Percentiles rank a stretch among this genome's conserved stretches.
Conservation (phyloP, 2,797 vertebrate species). For the Myripristis jacobus region DNA sequence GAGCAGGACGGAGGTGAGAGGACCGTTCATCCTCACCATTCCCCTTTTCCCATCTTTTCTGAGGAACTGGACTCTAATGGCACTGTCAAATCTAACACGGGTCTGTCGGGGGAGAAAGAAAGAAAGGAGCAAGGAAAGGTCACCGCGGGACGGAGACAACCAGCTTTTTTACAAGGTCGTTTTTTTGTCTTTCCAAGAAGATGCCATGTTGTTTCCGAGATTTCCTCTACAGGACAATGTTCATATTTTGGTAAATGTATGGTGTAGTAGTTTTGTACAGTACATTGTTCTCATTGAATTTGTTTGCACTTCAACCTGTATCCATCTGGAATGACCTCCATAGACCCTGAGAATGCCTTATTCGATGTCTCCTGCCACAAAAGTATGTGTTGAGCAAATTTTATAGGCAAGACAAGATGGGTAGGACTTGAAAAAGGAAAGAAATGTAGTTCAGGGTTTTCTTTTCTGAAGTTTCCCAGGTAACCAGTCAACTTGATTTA, state of each 20-base stretch:
- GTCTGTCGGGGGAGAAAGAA: constrained; percentile 66
- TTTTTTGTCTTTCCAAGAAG: constrained; percentile 75
- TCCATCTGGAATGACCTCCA: constrained; percentile 79
- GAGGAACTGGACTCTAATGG: constrained; percentile 77
- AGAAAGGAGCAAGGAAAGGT: constrained; percentile 59
- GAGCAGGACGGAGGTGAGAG: constrained; percentile 81
- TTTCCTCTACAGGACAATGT: constrained; percentile 81
- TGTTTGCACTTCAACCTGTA: constrained; percentile 84
- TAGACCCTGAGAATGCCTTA: constrained; percentile 84
- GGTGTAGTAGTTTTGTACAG: constrained; percentile 85
- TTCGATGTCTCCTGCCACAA: constrained; percentile 75
- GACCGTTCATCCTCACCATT: constrained; percentile 6
- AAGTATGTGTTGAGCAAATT: constrained; percentile 71
- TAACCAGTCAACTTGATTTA: constrained; percentile 76
- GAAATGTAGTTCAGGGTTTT: constrained; percentile 51
- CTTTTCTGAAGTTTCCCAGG: constrained; percentile 73
- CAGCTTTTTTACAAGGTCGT: constrained; percentile 75
- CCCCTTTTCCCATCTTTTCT: constrained; percentile 53
- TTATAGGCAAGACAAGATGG: constrained; percentile 59
- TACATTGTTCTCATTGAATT: constrained; percentile 72
- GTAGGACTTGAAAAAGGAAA: constrained; percentile 58
- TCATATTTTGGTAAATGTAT: constrained; percentile 79
- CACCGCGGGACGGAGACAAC: constrained; percentile 85
- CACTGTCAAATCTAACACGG: constrained; percentile 85
- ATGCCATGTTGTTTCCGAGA: constrained; percentile 84